phyloP scores from a whole-genome alignment of 2,888 invertebrate species.

The Macrophya annulata region DNA sequence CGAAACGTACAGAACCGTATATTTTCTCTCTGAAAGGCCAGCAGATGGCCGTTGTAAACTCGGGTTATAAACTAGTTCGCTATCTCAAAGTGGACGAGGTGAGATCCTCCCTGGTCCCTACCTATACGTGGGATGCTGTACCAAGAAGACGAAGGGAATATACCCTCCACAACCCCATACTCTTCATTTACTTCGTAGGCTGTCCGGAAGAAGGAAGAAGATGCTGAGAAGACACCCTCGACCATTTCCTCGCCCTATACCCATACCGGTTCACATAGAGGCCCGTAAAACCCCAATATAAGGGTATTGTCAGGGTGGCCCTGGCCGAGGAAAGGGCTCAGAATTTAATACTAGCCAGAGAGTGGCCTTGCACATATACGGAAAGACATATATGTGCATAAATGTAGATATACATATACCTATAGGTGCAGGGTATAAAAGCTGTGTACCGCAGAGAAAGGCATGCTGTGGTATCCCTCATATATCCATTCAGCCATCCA shows the following conservation, averaged over 20 bases:
- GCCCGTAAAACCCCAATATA: constrained; percentile 49
- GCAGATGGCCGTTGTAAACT: constrained; percentile 49
- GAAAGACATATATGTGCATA: neutral
- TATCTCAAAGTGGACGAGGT: constrained; percentile 47
- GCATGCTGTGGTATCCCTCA: neutral
- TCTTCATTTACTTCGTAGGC: neutral
- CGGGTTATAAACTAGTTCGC: constrained; percentile 33
- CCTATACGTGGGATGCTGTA: neutral
- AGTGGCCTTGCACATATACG: neutral
- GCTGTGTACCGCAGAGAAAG: neutral
- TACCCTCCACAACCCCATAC: neutral
- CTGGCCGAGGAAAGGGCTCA: constrained; percentile 33
- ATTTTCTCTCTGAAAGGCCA: constrained; percentile 20
- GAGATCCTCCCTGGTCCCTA: neutral
- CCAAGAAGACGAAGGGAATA: neutral
- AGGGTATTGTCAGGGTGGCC: constrained; percentile 39
- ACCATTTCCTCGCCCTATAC: constrained; percentile 8
- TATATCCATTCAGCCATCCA: constrained; percentile 24
- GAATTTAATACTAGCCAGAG: constrained; percentile 2
- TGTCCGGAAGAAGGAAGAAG: constrained; percentile 16
- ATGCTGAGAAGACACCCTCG: neutral
- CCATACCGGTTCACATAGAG: neutral
- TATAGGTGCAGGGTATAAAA: constrained; percentile 9
- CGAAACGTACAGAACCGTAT: neutral
- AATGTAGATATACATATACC: constrained; percentile 9